These are phyloP conservation scores for Terrapene triunguis DNA, from an alignment of 2,113 vertebrate species.

Conservation along the genomic window DNA sequence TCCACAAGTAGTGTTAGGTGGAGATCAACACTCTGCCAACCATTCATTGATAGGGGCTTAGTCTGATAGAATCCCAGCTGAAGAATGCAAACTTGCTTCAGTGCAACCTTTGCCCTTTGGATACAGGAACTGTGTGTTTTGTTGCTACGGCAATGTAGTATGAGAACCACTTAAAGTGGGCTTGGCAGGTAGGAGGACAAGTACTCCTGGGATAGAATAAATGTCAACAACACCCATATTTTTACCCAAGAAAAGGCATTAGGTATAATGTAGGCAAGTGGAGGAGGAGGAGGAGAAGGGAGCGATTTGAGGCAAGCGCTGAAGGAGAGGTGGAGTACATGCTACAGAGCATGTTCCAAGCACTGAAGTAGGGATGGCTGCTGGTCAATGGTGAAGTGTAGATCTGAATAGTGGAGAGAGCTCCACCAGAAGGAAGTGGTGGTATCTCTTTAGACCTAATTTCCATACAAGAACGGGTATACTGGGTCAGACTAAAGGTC, in stretches of 20 bases:
- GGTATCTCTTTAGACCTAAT: neutral
- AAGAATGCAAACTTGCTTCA: neutral
- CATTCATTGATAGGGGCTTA: neutral
- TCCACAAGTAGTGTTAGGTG: neutral
- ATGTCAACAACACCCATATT: neutral
- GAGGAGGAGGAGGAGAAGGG: neutral
- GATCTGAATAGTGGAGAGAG: neutral
- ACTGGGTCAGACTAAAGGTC: too few relatives aligned
- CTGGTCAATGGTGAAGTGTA: neutral
- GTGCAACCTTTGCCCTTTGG: neutral
- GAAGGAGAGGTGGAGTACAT: too few relatives aligned
- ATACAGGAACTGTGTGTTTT: neutral
- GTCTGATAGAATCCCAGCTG: neutral
- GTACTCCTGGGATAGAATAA: constrained; percentile 22
- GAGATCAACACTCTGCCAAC: neutral
- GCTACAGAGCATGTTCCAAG: too few relatives aligned
- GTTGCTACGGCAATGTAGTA: constrained; percentile 67
- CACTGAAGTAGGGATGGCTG: too few relatives aligned
- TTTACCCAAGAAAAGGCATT: neutral
- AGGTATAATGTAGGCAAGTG: neutral
- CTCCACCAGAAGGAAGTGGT: neutral
- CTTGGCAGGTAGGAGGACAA: constrained; percentile 50
- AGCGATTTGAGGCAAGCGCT: too few relatives aligned
- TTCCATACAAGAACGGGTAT: neutral
- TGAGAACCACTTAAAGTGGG: constrained; percentile 54